These are phyloP conservation scores for Microctenopoma stevenorrisi DNA, from an alignment of 2,797 vertebrate species.

Conservation along the genomic window DNA sequence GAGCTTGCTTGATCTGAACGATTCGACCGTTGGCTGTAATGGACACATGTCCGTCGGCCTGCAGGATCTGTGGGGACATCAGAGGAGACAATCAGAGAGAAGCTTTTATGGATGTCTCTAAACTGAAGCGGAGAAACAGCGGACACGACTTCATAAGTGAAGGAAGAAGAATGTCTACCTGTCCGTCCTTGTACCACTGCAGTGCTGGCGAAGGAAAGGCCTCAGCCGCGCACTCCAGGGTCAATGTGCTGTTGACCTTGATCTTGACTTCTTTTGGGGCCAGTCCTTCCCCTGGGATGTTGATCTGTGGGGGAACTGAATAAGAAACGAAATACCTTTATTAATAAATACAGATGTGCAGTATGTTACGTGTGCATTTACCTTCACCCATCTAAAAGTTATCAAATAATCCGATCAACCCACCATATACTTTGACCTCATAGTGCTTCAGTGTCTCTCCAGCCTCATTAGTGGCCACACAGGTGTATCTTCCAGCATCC, in stretches of 20 bases:
- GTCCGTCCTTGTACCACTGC: constrained; percentile 97
- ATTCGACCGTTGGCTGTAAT: constrained; percentile 86
- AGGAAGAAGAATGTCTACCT: constrained; percentile 78
- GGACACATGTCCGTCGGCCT: constrained; percentile 81
- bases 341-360: neutral
- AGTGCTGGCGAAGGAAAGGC: constrained; percentile 89
- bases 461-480: constrained; percentile 95
- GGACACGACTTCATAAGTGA: neutral
- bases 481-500: constrained; percentile 91
- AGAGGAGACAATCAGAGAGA: neutral
- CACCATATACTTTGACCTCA: constrained; percentile 94
- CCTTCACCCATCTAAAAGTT: neutral
- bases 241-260: constrained; percentile 92
- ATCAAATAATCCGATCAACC: constrained; percentile 54
- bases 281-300: constrained; percentile 85
- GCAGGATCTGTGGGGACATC: constrained; percentile 82
- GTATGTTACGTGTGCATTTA: neutral
- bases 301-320: constrained; percentile 94
- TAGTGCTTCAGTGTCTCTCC: constrained; percentile 93
- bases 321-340: constrained; percentile 3
- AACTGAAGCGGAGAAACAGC: too few relatives aligned
- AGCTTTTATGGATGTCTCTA: neutral
- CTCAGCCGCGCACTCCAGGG: constrained; percentile 91
- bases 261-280: constrained; percentile 94
- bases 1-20: constrained; percentile 90